A percentile compares a stretch with the other conserved stretches of the same genome.
Evolutionary conservation across 2,888 invertebrate genomes (phyloP).

Genomic region (Rotaria magnacalcarata): DNA sequence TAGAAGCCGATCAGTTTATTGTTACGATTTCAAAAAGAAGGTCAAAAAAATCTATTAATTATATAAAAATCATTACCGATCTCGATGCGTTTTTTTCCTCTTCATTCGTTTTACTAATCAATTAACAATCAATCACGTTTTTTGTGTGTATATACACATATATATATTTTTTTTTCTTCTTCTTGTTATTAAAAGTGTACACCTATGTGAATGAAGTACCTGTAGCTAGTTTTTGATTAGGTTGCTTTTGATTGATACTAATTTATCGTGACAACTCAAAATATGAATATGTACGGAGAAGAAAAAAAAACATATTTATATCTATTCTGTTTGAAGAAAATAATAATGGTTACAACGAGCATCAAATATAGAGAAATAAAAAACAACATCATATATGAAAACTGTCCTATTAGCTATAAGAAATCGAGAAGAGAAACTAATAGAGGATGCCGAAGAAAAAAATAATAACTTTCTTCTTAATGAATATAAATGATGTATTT

Average conservation of each 20-base stretch:
- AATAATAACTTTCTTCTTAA: neutral
- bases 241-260: neutral
- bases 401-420: neutral
- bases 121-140: neutral
- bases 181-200: neutral
- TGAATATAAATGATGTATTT: neutral
- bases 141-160: neutral
- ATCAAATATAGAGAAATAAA: neutral
- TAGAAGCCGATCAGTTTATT: no score
- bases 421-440: neutral
- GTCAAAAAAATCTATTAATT: no score
- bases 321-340: neutral
- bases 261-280: neutral
- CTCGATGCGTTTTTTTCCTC: no score
- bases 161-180: neutral
- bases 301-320: neutral
- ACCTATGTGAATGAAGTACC: neutral
- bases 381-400: neutral
- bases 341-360: neutral
- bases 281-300: neutral
- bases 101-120: no score
- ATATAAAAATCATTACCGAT: no score
- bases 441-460: neutral
- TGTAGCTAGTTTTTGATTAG: neutral
- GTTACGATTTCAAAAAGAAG: no score